phyloP scores from a whole-genome alignment of 2,113 vertebrate species.

The Turnix velox region DNA sequence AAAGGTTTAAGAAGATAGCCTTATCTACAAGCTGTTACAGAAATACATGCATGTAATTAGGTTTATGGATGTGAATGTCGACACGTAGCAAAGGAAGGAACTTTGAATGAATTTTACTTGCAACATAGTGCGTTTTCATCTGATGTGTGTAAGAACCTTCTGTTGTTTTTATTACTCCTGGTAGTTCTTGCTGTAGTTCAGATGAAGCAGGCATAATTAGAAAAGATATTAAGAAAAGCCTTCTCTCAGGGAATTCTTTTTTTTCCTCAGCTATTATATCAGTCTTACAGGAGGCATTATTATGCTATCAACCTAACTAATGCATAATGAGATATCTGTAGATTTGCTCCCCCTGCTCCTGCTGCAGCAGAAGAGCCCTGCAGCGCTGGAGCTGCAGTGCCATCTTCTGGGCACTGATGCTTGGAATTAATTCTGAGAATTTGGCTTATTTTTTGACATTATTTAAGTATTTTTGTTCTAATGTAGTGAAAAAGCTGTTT shows the following conservation, averaged over 20 bases:
- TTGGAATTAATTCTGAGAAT: not conserved
- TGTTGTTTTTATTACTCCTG: not conserved
- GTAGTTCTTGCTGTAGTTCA: not conserved
- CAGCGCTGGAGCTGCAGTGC: slow-evolving; percentile 44
- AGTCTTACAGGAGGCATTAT: not conserved
- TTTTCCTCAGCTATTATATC: not conserved
- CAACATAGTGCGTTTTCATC: not conserved
- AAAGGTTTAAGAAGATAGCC: not conserved
- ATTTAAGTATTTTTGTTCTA: not conserved
- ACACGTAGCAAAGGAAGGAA: not conserved
- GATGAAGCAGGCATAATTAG: not conserved
- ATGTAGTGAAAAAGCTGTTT: not conserved
- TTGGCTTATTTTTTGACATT: not conserved
- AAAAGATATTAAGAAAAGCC: not conserved
- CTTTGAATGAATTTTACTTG: not conserved
- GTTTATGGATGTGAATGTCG: not conserved
- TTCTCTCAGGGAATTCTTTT: not conserved
- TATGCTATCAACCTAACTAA: not conserved
- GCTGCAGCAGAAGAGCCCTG: not conserved
- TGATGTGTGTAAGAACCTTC: not conserved
- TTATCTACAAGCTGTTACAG: not conserved
- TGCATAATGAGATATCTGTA: not conserved
- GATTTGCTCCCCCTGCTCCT: not conserved
- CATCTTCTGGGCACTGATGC: slow-evolving; percentile 53
- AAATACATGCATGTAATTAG: not conserved